Percentiles rank a stretch among this genome's conserved stretches.
Conservation (phyloP, 2,888 invertebrate genomes). For the Erebia aethiops region DNA sequence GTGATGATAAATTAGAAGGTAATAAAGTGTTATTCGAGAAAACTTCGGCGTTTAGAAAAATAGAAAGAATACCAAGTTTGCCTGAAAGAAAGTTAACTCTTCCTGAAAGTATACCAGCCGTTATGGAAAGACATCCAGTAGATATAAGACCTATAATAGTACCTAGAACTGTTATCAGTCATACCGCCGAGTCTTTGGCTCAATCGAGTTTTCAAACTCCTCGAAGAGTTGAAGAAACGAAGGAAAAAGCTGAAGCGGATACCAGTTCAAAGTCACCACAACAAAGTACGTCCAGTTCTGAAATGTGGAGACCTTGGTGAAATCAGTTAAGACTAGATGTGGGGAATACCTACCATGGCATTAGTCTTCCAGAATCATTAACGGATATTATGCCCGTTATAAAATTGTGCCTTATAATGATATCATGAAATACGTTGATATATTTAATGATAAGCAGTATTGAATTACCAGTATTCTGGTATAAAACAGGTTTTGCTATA, state of each 20-base stretch:
- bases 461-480: neutral
- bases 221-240: constrained; percentile 29
- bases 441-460: neutral
- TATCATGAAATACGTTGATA: neutral
- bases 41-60: constrained; percentile 58
- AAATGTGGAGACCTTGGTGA: constrained; percentile 77
- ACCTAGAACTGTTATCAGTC: constrained; percentile 70
- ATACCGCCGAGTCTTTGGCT: constrained; percentile 71
- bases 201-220: constrained; percentile 50
- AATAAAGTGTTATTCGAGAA: constrained; percentile 42
- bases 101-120: constrained; percentile 66
- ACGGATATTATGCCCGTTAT: constrained; percentile 29
- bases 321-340: constrained; percentile 3
- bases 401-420: constrained; percentile 27
- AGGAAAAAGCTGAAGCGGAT: constrained; percentile 54
- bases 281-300: constrained; percentile 63
- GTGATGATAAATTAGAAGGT: constrained; percentile 40
- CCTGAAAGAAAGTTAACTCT: constrained; percentile 56
- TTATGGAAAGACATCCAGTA: neutral
- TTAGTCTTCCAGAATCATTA: constrained; percentile 34
- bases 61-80: constrained; percentile 51
- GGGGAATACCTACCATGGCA: neutral
- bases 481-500: too few species aligned
- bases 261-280: constrained; percentile 63
- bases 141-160: constrained; percentile 41